Evolutionary conservation across 1,140 invertebrate species (phyloP).

Genomic region (Hylyphantes graminicola): DNA sequence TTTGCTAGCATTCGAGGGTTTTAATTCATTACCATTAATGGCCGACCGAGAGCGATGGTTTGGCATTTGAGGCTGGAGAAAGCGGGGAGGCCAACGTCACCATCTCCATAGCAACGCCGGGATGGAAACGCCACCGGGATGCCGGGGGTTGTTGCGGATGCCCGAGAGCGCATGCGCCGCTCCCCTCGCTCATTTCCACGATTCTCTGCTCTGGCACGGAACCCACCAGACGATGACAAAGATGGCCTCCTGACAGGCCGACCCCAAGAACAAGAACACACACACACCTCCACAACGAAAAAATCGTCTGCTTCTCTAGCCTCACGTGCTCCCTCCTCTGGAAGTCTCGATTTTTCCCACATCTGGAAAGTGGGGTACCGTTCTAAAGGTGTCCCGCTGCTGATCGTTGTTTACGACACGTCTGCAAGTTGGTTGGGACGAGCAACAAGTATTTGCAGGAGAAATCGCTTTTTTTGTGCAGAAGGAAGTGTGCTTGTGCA

Average conservation of each 20-base stretch:
- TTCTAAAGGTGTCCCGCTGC: too few species aligned
- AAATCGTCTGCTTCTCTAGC: neutral
- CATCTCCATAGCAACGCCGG: constrained; percentile 43
- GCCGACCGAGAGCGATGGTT: neutral
- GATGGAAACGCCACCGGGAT: constrained; percentile 52
- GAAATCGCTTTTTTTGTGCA: too few species aligned
- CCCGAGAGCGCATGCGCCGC: constrained; percentile 13
- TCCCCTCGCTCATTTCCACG: neutral
- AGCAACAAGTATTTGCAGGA: too few species aligned
- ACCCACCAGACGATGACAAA: constrained; percentile 43
- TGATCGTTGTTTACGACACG: too few species aligned
- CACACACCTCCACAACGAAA: neutral
- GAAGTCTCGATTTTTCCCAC: neutral
- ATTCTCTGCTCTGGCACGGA: neutral
- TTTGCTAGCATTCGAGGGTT: too few species aligned
- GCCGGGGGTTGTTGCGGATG: constrained; percentile 55
- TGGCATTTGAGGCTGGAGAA: neutral
- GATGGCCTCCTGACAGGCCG: constrained; percentile 39
- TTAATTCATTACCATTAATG: neutral
- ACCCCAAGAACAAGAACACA: neutral
- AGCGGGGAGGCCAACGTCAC: constrained; percentile 25
- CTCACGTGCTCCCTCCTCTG: too few species aligned
- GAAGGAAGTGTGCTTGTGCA: too few species aligned
- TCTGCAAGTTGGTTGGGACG: too few species aligned
- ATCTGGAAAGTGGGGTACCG: too few species aligned